Evolutionary conservation across 2,113 vertebrate genomes (phyloP).

Genomic region (Zeus faber): DNA sequence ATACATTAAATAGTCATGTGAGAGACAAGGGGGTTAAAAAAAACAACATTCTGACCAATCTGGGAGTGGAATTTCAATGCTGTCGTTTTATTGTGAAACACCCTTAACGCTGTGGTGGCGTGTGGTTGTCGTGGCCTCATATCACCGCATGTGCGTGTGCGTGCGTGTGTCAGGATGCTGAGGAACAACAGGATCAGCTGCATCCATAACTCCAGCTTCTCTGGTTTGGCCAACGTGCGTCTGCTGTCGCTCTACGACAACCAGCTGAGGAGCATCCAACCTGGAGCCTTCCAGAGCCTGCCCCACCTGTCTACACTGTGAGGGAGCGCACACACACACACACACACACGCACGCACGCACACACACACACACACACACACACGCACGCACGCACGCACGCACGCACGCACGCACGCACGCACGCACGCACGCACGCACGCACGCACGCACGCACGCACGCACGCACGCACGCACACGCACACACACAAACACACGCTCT

Average conservation of each 20-base stretch:
- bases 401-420: slow-evolving; percentile 1
- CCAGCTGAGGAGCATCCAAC: slow-evolving; percentile 88
- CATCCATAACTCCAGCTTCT: slow-evolving; percentile 95
- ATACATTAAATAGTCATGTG: too few species aligned
- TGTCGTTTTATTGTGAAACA: too few species aligned
- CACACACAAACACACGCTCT: not conserved
- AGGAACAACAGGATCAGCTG: slow-evolving; percentile 95
- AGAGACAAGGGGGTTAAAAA: too few species aligned
- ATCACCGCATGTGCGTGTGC: slow-evolving; percentile 14
- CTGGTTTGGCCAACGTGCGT: slow-evolving; percentile 85
- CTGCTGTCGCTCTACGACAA: slow-evolving; percentile 96
- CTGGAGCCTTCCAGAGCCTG: slow-evolving; percentile 90
- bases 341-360: not conserved
- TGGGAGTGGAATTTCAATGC: too few species aligned
- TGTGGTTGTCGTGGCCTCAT: too few species aligned
- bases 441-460: not conserved
- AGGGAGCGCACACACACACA: slow-evolving; percentile 19
- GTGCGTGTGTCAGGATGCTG: slow-evolving; percentile 81
- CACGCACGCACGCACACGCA: not conserved
- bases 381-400: slow-evolving; percentile 13
- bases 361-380: slow-evolving; percentile 4
- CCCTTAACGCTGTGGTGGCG: too few species aligned
- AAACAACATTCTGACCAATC: too few species aligned
- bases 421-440: slow-evolving; percentile 2
- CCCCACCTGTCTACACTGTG: slow-evolving; percentile 84